Base-by-base conservation (phyloP, 1,140 invertebrate genomes). In the Cheumatopsyche charites region DNA sequence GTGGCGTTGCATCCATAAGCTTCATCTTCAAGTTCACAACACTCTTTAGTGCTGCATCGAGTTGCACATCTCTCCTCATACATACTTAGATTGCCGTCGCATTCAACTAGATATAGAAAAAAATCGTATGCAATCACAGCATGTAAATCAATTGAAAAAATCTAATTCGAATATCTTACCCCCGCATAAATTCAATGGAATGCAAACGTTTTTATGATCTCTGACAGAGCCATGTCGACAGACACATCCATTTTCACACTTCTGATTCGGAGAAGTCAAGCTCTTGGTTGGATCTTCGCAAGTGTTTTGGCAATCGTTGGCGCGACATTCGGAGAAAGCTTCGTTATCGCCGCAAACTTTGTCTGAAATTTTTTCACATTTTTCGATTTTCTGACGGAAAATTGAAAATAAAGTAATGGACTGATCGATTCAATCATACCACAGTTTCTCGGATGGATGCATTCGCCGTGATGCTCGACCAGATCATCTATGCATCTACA, bases 261-360 rank as follows among this genome's bases (percentile, higher is more conserved):
- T 15, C 4, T 0, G n/a, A 17, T 15, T 0, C 9, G 15, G 3
- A 63, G 29, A 63, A 1, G 15, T 42, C 15, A 17, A 9, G 19
- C 29, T 63, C 41, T 42, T 42, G 1, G 41, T 41, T 6, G 29
- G 62, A 12, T 41, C 29, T 21, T 63, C 55, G 21, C 71, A 73
- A 17, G 71, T 73, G 29, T 63, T 63, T 25, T 47, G 58, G 45
- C 71, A 73, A 12, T 65, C 43, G 36, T 73, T 29, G 42, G 49
- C 58, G 6, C 52, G 36, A 42, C 71, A 73, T n/a, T 23, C 1
- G 7, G 62, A 67, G 26, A 36, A 68, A 1, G 17, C 52, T 55
- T 58, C 55, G 58, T 63, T 63, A 0, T 12, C 26, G 0, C 26
- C 26, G 29, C 67, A 69, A 11, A 12, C 13, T 25, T 52, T 15